phyloP scores from a whole-genome alignment of 2,797 vertebrate genomes.

The Pangasius mekongensis region DNA sequence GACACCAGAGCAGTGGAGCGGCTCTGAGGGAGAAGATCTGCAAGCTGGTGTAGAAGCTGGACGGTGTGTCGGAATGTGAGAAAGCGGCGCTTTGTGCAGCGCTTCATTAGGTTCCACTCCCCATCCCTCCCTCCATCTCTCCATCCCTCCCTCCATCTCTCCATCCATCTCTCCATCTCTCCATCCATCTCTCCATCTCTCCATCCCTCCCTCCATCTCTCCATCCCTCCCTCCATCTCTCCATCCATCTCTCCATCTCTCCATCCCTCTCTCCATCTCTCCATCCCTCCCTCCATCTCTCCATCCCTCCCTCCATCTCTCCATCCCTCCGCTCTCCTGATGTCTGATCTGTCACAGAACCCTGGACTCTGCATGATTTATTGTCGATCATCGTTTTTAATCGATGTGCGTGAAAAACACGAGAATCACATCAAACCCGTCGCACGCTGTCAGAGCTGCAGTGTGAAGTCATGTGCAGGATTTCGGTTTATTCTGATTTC shows the following conservation, averaged over 20 bases:
- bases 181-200: not conserved
- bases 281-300: too few species aligned
- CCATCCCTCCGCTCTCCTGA: not conserved
- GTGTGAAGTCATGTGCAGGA: not conserved
- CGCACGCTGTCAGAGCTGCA: not conserved
- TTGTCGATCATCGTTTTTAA: not conserved
- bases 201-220: too few species aligned
- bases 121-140: not conserved
- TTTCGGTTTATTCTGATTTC: not conserved
- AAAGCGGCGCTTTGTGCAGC: not conserved
- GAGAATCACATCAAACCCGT: not conserved
- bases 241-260: too few species aligned
- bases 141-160: accelerated
- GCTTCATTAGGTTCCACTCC: not conserved
- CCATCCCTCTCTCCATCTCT: too few species aligned
- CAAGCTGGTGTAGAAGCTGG: not conserved
- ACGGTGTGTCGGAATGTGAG: slow-evolving; percentile 48
- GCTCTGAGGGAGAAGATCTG: not conserved
- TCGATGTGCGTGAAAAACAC: not conserved
- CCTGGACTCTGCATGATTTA: not conserved
- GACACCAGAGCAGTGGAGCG: not conserved
- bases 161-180: not conserved
- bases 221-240: too few species aligned
- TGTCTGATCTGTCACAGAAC: not conserved
- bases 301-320: not conserved